A percentile compares a stretch with the other conserved stretches of the same genome.
Evolutionary conservation across 92 coral and sea anemone species (phyloP).

Genomic region (Chrysogorgia sp.): DNA sequence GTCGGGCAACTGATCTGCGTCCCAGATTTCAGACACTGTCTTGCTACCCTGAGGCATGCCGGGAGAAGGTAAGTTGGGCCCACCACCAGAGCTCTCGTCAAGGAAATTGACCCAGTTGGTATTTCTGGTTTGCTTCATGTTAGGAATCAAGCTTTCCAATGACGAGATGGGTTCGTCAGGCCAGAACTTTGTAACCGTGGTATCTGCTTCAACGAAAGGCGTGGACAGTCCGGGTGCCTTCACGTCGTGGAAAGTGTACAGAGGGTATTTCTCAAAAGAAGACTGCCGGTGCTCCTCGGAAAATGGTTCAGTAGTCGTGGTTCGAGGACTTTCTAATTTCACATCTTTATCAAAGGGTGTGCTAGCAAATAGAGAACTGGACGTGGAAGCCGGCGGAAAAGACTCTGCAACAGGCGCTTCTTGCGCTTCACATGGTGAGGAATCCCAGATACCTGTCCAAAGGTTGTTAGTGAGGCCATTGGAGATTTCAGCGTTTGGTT

Average conservation of each 20-base stretch:
- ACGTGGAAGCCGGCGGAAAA: slow-evolving; percentile 10
- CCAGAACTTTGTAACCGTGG: slow-evolving; percentile 40
- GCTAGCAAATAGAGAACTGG: slow-evolving; percentile 66
- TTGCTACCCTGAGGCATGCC: slow-evolving; percentile 66
- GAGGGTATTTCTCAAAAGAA: slow-evolving; percentile 12
- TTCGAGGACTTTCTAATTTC: background rate
- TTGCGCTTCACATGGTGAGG: slow-evolving; percentile 1
- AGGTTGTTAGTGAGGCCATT: slow-evolving; percentile 12
- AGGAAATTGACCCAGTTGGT: slow-evolving; percentile 99
- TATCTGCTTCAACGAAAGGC: slow-evolving; percentile 32
- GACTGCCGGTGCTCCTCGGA: background rate
- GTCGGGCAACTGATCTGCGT: slow-evolving; percentile 71
- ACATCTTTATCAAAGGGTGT: slow-evolving; percentile 59
- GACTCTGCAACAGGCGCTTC: slow-evolving; percentile 10
- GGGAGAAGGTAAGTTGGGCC: slow-evolving; percentile 54
- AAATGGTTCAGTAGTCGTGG: background rate
- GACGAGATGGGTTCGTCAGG: slow-evolving; percentile 44
- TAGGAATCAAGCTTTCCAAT: slow-evolving; percentile 61
- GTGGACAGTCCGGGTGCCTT: slow-evolving; percentile 38
- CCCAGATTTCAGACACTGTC: slow-evolving; percentile 98
- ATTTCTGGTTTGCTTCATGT: slow-evolving; percentile 62
- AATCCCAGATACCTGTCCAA: slow-evolving; percentile 30
- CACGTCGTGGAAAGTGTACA: slow-evolving; percentile 38
- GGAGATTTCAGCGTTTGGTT: background rate
- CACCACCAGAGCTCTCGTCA: slow-evolving; percentile 69